Evolutionary conservation across 1,140 invertebrate species (phyloP).

Genomic region (Achatina immaculata): DNA sequence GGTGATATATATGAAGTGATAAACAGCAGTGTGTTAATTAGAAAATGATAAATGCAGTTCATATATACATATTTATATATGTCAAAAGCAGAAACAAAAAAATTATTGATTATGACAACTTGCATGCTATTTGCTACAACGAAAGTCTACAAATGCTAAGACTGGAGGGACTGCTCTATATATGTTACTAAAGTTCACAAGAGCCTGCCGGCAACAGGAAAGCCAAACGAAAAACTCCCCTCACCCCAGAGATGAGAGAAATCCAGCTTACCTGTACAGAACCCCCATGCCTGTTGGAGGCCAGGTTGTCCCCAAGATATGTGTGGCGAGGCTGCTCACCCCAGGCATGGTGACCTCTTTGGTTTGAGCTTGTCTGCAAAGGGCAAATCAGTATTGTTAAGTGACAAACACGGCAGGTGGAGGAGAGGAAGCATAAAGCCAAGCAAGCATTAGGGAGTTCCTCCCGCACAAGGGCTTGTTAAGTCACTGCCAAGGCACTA

Average conservation of each 20-base stretch:
- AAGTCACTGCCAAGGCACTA: slow-evolving; percentile 8
- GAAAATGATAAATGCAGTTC: too few species aligned
- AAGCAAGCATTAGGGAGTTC: neutral
- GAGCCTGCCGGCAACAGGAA: neutral
- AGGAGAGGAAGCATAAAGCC: neutral
- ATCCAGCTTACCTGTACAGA: slow-evolving; percentile 86
- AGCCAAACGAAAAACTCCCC: neutral
- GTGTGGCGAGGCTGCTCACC: slow-evolving; percentile 62
- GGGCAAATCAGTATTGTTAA: slow-evolving; percentile 56
- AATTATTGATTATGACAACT: too few species aligned
- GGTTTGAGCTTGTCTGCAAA: slow-evolving; percentile 62
- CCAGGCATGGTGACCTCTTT: slow-evolving; percentile 68
- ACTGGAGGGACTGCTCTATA: slow-evolving; percentile 5
- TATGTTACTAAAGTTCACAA: neutral
- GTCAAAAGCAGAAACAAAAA: too few species aligned
- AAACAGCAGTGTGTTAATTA: too few species aligned
- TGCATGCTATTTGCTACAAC: too few species aligned
- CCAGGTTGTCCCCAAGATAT: slow-evolving; percentile 79
- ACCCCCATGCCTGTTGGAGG: slow-evolving; percentile 89
- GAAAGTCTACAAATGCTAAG: neutral
- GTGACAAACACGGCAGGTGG: neutral
- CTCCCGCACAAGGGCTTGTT: neutral
- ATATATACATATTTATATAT: too few species aligned
- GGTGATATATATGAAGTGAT: too few species aligned
- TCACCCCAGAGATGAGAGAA: slow-evolving; percentile 15